These are phyloP conservation scores for Porites evermanni DNA, from an alignment of 92 coral and sea anemone species.

Conservation along the genomic window DNA sequence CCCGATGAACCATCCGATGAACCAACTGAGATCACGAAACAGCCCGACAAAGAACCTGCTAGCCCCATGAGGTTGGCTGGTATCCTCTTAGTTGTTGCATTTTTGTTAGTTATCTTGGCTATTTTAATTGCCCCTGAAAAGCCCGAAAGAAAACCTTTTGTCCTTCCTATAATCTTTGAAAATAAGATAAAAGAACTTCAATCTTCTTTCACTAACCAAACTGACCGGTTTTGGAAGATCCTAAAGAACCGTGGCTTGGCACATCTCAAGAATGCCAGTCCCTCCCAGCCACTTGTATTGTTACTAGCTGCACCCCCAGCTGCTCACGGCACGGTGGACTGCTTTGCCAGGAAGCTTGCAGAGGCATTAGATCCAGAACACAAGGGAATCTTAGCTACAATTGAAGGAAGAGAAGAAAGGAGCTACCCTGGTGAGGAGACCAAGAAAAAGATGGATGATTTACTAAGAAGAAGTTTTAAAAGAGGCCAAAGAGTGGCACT, in stretches of 20 bases:
- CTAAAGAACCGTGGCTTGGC: slow-evolving; percentile 61
- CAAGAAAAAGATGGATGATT: slow-evolving; percentile 62
- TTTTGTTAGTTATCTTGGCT: not conserved
- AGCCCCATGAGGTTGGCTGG: too few relatives aligned
- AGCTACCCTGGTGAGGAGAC: slow-evolving; percentile 32
- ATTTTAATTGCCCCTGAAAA: not conserved
- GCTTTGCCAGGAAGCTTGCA: slow-evolving; percentile 79
- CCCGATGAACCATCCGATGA: too few relatives aligned
- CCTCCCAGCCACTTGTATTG: slow-evolving; percentile 78
- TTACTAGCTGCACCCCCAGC: slow-evolving; percentile 73
- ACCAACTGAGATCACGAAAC: too few relatives aligned
- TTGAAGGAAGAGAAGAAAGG: slow-evolving; percentile 30
- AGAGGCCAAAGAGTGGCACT: slow-evolving; percentile 71
- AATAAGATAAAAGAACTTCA: slow-evolving; percentile 55
- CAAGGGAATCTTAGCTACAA: slow-evolving; percentile 7
- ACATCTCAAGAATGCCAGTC: slow-evolving; percentile 56
- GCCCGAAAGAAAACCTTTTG: not conserved
- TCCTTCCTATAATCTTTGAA: slow-evolving; percentile 48
- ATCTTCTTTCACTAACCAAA: slow-evolving; percentile 69
- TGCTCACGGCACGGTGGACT: slow-evolving; percentile 64
- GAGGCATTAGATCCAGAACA: slow-evolving; percentile 48
- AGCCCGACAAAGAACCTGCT: not conserved
- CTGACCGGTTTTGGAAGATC: slow-evolving; percentile 69
- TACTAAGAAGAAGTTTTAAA: slow-evolving; percentile 42
- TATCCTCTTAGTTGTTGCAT: not conserved